Evolutionary conservation across 2,113 vertebrate genomes (phyloP), one percentile per base, ranked within the genome.

Genomic region (Ciconia boyciana): DNA sequence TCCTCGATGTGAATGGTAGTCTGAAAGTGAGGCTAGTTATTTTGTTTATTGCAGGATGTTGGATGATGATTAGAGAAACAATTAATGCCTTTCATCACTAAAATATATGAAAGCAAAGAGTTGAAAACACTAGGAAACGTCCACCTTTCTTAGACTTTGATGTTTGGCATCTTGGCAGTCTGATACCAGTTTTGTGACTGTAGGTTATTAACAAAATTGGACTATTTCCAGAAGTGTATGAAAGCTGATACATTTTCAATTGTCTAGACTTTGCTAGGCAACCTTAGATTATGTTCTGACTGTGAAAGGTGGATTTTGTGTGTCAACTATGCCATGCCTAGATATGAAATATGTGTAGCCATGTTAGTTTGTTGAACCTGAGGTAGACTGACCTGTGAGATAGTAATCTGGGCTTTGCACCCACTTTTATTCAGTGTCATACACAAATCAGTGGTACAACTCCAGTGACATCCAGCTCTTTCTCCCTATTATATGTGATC

Each of bases 31-130:
- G 29, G n/a, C 19, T 69, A 20, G 64, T 89, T 76, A 65, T 69
- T 93, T 83, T 87, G 34, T 66, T 90, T 78, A 62, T 43, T 91
- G 54, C 48, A 81, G 58, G 54, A 87, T 81, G 32, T 83, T 94
- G 75, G 78, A 91, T 15, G 48, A 71, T 48, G 84, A 77, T 94
- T 86, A 91, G 58, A 96, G 93, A 87, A 96, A 80, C 29, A 89
- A 65, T 55, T 89, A 64, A 55, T 86, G 68, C 13, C 69, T 91
- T 94, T 92, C 39, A 88, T 80, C 54, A 60, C 51, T 68, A 31
- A 65, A 95, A 92, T 80, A 36, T 16, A n/a, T 29, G 61, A 86
- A 46, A 94, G 51, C 34, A 68, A 86, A 62, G 62, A 93, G 43
- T 62, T 52, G 70, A 80, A 91, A 95, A 81, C 31, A 46, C 24